Conservation (phyloP, 2,113 vertebrate species). For the Hemibagrus wyckioides region DNA sequence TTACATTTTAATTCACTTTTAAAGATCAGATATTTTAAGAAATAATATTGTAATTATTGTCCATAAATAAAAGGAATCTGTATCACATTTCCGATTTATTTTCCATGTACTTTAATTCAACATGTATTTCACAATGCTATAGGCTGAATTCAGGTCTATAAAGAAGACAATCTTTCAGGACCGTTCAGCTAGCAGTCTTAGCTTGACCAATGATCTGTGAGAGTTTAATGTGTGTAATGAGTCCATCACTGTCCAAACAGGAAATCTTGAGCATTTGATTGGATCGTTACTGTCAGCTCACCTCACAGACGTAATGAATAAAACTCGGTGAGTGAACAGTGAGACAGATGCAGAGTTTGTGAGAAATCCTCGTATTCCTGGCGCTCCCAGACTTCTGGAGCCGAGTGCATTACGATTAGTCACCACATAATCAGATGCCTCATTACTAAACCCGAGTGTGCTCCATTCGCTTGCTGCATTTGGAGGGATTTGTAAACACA, state of each 20-base stretch:
- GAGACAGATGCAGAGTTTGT: not conserved
- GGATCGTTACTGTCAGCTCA: not conserved
- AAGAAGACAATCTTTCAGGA: not conserved
- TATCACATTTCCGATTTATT: no score
- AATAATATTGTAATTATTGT: not conserved
- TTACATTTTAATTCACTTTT: not conserved
- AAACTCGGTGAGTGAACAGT: not conserved
- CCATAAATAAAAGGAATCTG: not conserved
- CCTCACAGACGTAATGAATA: not conserved
- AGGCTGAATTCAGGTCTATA: not conserved
- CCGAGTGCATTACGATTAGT: not conserved
- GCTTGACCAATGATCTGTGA: not conserved
- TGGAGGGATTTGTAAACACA: conserved; percentile 22
- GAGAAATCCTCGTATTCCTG: conserved; percentile 3
- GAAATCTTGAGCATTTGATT: not conserved
- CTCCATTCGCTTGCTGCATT: not conserved
- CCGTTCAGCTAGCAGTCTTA: not conserved
- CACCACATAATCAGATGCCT: conserved; percentile 30
- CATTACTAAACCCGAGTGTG: conserved; percentile 1
- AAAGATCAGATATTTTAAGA: not conserved
- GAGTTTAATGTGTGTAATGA: not conserved
- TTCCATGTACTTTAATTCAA: not conserved
- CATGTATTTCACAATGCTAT: not conserved
- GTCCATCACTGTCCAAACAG: not conserved
- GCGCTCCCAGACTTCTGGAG: not conserved